phyloP scores from a whole-genome alignment of 2,797 vertebrate species.

The Pelochelys cantorii region DNA sequence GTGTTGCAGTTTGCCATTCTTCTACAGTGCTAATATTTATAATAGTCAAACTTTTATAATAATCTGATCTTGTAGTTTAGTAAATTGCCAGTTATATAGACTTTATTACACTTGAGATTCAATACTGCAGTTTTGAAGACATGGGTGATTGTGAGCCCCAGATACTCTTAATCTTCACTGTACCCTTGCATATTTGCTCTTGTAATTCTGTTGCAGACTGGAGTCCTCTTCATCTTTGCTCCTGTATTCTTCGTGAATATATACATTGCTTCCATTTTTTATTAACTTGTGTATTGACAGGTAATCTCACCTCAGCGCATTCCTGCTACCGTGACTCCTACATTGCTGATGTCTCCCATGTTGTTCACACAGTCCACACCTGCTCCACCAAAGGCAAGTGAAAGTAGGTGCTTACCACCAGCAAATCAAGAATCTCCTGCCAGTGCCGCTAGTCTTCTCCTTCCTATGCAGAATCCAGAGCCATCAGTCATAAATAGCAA shows the following conservation, averaged over 20 bases:
- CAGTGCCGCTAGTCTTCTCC: slow-evolving; percentile 44
- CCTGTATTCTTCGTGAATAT: rapidly evolving
- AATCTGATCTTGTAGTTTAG: background rate
- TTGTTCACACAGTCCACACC: slow-evolving; percentile 85
- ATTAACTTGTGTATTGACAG: slow-evolving; percentile 68
- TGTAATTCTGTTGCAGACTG: background rate
- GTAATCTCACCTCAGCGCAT: slow-evolving; percentile 85
- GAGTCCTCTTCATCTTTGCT: background rate
- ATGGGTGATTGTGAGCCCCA: rapidly evolving
- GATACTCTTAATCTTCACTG: background rate
- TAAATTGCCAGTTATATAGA: background rate
- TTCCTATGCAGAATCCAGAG: slow-evolving; percentile 76
- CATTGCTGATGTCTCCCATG: slow-evolving; percentile 90
- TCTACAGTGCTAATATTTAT: background rate
- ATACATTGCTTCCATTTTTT: background rate
- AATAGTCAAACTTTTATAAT: background rate
- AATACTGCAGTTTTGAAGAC: background rate
- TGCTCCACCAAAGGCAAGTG: slow-evolving; percentile 42
- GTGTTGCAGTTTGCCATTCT: background rate
- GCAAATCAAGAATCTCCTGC: slow-evolving; percentile 59
- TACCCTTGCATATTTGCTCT: background rate
- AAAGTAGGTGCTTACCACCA: slow-evolving; percentile 24
- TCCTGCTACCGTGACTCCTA: slow-evolving; percentile 84
- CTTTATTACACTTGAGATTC: background rate
- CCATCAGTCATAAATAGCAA: slow-evolving; percentile 25